These are phyloP conservation scores for Brachylomia viminalis DNA, from an alignment of 2,888 invertebrate species.

Conservation along the genomic window DNA sequence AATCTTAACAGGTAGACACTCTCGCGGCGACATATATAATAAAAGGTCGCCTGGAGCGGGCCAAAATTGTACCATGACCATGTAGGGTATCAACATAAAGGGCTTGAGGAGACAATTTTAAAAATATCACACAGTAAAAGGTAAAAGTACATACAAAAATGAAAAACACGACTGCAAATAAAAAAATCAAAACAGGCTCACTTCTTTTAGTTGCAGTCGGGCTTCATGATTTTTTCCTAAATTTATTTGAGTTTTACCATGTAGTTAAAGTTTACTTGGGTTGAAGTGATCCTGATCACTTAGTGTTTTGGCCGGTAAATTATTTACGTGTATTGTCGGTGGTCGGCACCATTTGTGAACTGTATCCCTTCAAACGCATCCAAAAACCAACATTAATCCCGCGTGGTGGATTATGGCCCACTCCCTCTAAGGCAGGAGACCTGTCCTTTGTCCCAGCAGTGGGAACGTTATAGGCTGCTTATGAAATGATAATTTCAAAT, in stretches of 20 bases:
- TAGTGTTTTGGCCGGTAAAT: too few relatives aligned
- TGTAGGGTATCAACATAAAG: background rate
- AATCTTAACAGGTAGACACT: too few relatives aligned
- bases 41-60: too few relatives aligned
- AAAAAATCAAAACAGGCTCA: background rate
- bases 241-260: background rate
- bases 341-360: background rate
- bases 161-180: background rate
- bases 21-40: too few relatives aligned
- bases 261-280: background rate
- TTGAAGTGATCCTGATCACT: too few relatives aligned
- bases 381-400: background rate
- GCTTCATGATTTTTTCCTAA: too few relatives aligned
- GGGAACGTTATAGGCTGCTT: background rate
- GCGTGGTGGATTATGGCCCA: background rate
- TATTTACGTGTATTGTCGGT: background rate
- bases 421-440: background rate
- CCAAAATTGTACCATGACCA: background rate
- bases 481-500: background rate
- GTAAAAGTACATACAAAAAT: background rate
- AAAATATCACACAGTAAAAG: background rate
- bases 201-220: background rate
- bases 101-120: background rate
- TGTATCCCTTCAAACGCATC: background rate
- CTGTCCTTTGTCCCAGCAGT: background rate